Conservation (phyloP, 2,113 vertebrate genomes). For the Hydrochoerus hydrochaeris region DNA sequence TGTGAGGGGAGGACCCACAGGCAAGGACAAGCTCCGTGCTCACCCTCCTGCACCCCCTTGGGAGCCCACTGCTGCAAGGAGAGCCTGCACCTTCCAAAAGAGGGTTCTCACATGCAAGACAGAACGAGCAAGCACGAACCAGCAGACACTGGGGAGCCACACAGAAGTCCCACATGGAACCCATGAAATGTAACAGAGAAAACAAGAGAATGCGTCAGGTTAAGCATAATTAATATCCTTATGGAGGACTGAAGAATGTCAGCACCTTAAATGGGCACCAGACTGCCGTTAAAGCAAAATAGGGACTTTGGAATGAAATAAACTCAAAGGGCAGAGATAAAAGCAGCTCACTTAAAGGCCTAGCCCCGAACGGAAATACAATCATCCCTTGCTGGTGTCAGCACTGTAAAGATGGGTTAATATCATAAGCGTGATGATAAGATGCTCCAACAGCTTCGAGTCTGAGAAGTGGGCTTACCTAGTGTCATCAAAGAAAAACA, state of each 20-base stretch:
- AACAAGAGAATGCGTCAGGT: constrained; percentile 59
- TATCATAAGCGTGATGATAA: constrained; percentile 49
- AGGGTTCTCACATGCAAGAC: not conserved
- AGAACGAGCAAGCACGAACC: constrained; percentile 18
- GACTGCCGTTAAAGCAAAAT: constrained; percentile 52
- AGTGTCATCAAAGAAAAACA: constrained; percentile 7
- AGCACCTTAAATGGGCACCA: constrained; percentile 55
- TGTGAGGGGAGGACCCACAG: not conserved
- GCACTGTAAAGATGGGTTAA: constrained; percentile 50
- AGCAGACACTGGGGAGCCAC: not conserved
- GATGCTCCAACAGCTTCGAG: constrained; percentile 44
- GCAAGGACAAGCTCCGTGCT: not conserved
- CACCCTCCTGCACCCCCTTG: not conserved
- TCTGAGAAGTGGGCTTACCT: not conserved
- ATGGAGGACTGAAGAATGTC: constrained; percentile 58
- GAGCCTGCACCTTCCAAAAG: not conserved
- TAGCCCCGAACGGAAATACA: constrained; percentile 54
- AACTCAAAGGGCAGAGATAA: constrained; percentile 40
- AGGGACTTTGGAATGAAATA: constrained; percentile 53
- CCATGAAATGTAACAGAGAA: not conserved
- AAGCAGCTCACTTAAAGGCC: constrained; percentile 47
- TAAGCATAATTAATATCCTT: constrained; percentile 59
- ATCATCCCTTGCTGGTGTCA: constrained; percentile 4
- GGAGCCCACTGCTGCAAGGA: not conserved
- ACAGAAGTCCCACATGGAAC: constrained; percentile 32